Evolutionary conservation across 53 echinoderm and acorn worm genomes (phyloP).

Genomic region (Echinarachnius parma): DNA sequence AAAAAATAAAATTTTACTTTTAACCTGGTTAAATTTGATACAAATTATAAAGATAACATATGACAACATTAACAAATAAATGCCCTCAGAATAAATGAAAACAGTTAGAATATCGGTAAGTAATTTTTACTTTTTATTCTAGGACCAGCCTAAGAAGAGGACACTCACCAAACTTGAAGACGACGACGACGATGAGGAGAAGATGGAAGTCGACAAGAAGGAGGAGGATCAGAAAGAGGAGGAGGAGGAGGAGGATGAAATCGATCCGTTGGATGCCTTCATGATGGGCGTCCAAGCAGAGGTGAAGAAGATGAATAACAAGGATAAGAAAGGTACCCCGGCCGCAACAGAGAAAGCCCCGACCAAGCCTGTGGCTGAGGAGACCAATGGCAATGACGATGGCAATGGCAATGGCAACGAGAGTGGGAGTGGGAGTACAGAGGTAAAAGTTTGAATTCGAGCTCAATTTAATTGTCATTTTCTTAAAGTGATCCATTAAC

Average conservation of each 20-base stretch:
- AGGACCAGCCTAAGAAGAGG: background rate
- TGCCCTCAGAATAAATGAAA: no score
- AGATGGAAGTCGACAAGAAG: constrained; percentile 47
- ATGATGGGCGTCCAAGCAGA: constrained; percentile 88
- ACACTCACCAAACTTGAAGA: background rate
- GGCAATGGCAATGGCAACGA: background rate
- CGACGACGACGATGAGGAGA: constrained; percentile 35
- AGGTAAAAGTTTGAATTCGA: background rate
- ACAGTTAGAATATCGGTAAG: no score
- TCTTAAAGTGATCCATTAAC: no score
- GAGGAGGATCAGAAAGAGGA: constrained; percentile 46
- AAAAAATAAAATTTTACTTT: no score
- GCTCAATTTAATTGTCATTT: no score
- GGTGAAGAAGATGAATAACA: constrained; percentile 78
- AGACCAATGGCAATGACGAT: no score
- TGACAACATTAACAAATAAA: no score
- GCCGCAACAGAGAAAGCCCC: constrained; percentile 13
- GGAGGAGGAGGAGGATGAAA: constrained; percentile 63
- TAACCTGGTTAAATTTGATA: no score
- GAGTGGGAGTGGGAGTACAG: background rate
- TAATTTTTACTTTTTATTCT: no score
- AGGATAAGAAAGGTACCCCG: constrained; percentile 41
- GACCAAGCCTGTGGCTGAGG: no score
- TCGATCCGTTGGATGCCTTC: constrained; percentile 95
- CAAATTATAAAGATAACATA: no score